Conservation (phyloP, 2,113 vertebrate genomes). For the Daboia siamensis region DNA sequence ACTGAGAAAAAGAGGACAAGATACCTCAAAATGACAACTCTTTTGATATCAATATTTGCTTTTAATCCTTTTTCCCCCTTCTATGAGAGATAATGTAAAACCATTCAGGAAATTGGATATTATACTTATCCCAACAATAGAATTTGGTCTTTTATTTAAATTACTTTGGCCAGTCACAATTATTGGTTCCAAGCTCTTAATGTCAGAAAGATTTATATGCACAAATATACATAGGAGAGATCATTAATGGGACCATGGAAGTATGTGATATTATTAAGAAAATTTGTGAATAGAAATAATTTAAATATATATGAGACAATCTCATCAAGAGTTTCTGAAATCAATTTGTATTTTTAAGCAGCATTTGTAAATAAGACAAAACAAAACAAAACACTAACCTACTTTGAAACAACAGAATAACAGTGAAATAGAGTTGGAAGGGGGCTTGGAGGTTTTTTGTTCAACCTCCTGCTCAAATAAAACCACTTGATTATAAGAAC, state of each 20-base stretch:
- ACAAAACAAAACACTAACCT: not conserved
- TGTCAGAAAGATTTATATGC: not conserved
- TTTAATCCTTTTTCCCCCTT: not conserved
- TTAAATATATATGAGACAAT: not conserved
- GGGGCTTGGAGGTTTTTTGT: not conserved
- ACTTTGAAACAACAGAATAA: not conserved
- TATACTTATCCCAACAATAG: not conserved
- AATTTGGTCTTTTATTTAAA: conserved; percentile 25
- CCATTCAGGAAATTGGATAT: not conserved
- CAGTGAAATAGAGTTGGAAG: not conserved
- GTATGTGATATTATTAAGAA: not conserved
- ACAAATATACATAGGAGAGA: not conserved
- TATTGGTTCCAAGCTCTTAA: not conserved
- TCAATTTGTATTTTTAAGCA: not conserved
- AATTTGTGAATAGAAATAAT: not conserved
- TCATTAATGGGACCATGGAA: not conserved
- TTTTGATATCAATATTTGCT: not conserved
- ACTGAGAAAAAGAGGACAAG: not conserved
- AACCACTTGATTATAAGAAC: not conserved
- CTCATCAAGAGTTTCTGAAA: not conserved
- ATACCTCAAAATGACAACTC: not conserved
- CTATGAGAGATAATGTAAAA: not conserved
- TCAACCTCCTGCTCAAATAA: not conserved
- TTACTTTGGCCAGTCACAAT: conserved; percentile 3
- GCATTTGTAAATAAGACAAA: not conserved